phyloP scores from a whole-genome alignment of 2,888 invertebrate genomes.

The Macaria liturata region DNA sequence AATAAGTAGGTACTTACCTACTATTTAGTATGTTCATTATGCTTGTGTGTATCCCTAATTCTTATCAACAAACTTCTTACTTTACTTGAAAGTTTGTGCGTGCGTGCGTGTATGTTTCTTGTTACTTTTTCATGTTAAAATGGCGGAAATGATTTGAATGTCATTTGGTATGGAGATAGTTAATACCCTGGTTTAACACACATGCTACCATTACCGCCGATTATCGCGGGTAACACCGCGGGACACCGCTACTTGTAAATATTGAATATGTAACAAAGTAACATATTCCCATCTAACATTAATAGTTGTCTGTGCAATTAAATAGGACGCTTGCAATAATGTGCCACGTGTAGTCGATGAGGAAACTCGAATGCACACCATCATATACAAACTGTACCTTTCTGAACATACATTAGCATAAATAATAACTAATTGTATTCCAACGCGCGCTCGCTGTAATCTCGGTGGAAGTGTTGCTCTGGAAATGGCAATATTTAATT shows the following conservation, averaged over 20 bases:
- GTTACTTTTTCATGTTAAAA: neutral
- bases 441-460: neutral
- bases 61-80: no score
- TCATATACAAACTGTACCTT: slow-evolving; percentile 8
- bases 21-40: no score
- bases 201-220: neutral
- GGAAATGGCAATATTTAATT: no score
- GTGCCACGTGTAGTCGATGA: slow-evolving; percentile 34
- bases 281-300: no score
- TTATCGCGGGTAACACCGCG: neutral
- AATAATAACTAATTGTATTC: slow-evolving; percentile 24
- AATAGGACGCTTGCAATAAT: slow-evolving; percentile 24
- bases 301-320: neutral
- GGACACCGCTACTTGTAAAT: neutral
- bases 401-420: slow-evolving; percentile 29
- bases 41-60: no score
- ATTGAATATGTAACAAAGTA: neutral
- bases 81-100: no score
- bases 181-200: neutral
- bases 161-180: neutral
- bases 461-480: no score
- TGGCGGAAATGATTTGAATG: neutral
- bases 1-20: no score
- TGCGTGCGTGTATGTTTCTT: neutral
- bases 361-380: slow-evolving; percentile 32